phyloP scores from a whole-genome alignment of 2,113 vertebrate species.

The Scytalopus superciliaris region DNA sequence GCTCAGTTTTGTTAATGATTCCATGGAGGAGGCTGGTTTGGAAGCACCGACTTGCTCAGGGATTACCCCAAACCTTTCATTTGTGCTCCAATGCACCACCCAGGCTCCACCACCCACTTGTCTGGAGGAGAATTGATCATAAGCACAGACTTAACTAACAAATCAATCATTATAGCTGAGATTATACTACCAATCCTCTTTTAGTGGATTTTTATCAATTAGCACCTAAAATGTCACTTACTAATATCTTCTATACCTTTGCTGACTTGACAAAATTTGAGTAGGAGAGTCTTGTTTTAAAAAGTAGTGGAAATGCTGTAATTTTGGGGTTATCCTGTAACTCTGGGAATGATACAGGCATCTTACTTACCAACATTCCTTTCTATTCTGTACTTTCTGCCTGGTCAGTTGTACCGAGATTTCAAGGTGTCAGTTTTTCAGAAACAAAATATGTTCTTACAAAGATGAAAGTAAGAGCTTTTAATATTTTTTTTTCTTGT shows the following conservation, averaged over 20 bases:
- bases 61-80: not conserved
- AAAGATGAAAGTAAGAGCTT: not conserved
- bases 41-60: not conserved
- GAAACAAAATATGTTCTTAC: not conserved
- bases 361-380: not conserved
- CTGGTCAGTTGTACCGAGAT: not conserved
- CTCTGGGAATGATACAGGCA: not conserved
- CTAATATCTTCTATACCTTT: not conserved
- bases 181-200: not conserved
- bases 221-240: not conserved
- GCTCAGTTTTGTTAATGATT: not conserved
- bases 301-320: rapidly evolving
- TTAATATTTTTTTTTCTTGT: not conserved
- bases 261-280: not conserved
- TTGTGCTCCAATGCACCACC: not conserved
- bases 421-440: not conserved
- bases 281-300: not conserved
- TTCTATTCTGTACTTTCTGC: not conserved
- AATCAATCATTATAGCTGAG: slow-evolving; percentile 22
- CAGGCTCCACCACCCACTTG: not conserved
- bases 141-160: slow-evolving; percentile 44
- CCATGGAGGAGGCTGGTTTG: not conserved
- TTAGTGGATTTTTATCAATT: slow-evolving; percentile 35
- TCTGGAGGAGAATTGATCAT: slow-evolving; percentile 38
- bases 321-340: not conserved